Conservation (phyloP, 2,797 vertebrate genomes). For the Zalophus californianus region DNA sequence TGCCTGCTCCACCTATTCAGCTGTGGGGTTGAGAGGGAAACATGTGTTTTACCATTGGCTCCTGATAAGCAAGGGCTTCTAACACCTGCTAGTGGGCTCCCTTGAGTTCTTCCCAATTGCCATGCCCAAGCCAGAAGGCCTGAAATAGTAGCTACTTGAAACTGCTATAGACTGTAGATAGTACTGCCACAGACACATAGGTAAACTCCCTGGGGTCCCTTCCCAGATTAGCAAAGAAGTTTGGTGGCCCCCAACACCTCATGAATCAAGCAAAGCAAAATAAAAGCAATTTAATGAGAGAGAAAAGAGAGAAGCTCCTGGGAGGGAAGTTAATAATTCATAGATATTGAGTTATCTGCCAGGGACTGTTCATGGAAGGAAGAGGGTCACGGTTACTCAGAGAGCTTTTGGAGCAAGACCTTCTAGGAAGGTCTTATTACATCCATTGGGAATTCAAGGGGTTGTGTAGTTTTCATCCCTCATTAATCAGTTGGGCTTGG, state of each 20-base stretch:
- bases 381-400: not conserved
- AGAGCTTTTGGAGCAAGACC: not conserved
- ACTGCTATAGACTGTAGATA: not conserved
- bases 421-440: not conserved
- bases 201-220: not conserved
- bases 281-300: slow-evolving; percentile 27
- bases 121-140: not conserved
- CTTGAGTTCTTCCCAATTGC: not conserved
- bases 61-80: not conserved
- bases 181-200: not conserved
- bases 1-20: not conserved
- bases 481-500: not conserved
- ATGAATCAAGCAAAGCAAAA: slow-evolving; percentile 47
- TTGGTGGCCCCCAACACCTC: not conserved
- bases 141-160: slow-evolving; percentile 8
- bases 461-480: slow-evolving; percentile 24
- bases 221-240: not conserved
- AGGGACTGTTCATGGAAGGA: not conserved
- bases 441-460: not conserved
- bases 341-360: not conserved
- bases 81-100: not conserved
- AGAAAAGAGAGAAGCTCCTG: not conserved
- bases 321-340: not conserved
- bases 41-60: not conserved
- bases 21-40: not conserved